These are phyloP conservation scores for Idaea aversata DNA, from an alignment of 2,888 invertebrate species.

Conservation along the genomic window DNA sequence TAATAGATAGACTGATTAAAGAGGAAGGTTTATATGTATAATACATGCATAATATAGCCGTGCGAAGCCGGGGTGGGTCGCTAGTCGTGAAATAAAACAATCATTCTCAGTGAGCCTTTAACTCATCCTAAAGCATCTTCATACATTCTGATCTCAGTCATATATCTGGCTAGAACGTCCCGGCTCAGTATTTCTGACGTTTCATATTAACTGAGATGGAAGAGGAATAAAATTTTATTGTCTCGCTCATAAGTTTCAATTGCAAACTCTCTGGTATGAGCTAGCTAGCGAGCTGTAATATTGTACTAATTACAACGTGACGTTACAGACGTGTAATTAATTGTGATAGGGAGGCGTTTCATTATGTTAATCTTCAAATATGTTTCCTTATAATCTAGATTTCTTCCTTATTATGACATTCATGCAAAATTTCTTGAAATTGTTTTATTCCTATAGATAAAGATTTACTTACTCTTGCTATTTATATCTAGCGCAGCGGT, in stretches of 20 bases:
- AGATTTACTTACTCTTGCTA: too few species aligned
- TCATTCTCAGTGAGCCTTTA: neutral
- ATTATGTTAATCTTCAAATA: neutral
- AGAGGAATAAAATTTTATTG: slow-evolving; percentile 5
- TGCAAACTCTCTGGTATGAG: neutral
- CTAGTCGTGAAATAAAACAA: neutral
- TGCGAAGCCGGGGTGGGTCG: too few species aligned
- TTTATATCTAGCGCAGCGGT: too few species aligned
- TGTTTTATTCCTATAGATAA: too few species aligned
- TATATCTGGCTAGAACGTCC: neutral
- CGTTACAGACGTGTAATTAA: neutral
- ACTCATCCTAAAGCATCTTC: neutral
- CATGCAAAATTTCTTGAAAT: too few species aligned
- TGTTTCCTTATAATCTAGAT: neutral
- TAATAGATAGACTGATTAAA: too few species aligned
- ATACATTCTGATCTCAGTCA: neutral
- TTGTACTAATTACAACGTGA: slow-evolving; percentile 6
- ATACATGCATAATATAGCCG: too few species aligned
- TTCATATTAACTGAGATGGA: slow-evolving; percentile 1
- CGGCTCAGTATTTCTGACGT: neutral
- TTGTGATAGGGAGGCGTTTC: neutral
- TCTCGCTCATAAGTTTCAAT: neutral
- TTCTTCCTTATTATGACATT: too few species aligned
- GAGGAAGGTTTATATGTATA: too few species aligned
- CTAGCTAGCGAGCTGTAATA: slow-evolving; percentile 3